These are phyloP conservation scores for Esperia sulphurella DNA, from an alignment of 2,888 invertebrate species.

Conservation along the genomic window DNA sequence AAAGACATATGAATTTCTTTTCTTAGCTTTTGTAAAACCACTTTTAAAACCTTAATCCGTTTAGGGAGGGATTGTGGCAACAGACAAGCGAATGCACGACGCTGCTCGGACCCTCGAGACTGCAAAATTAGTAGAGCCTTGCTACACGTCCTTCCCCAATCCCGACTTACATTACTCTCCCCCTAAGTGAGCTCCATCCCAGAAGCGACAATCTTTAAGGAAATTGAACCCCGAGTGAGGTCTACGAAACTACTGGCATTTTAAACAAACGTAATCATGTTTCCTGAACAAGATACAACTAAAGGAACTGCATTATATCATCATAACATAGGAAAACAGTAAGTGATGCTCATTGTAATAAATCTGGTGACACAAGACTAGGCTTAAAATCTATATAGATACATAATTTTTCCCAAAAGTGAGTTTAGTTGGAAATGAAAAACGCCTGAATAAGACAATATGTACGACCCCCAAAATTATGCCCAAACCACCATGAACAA, in stretches of 20 bases:
- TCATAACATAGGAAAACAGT: no score
- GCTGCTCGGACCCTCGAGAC: slow-evolving; percentile 49
- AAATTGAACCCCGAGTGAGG: not conserved
- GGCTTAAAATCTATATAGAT: no score
- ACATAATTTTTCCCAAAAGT: not conserved
- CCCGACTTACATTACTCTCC: slow-evolving; percentile 6
- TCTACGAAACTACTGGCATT: not conserved
- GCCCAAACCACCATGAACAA: slow-evolving; percentile 20
- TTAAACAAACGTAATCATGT: not conserved
- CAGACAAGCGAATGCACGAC: slow-evolving; percentile 32
- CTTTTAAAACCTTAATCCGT: slow-evolving; percentile 43
- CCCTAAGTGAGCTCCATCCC: slow-evolving; percentile 7
- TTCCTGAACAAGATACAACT: no score
- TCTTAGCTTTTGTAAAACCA: slow-evolving; percentile 39
- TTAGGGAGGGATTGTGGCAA: slow-evolving; percentile 46
- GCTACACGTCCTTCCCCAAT: slow-evolving; percentile 30
- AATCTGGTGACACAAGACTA: no score
- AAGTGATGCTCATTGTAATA: no score
- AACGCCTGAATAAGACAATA: no score
- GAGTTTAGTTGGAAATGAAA: no score
- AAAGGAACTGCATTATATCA: no score
- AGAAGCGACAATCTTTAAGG: not conserved
- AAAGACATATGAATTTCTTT: slow-evolving; percentile 19
- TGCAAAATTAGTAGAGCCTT: slow-evolving; percentile 58
- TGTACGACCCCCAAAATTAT: no score